A percentile compares a stretch with the other conserved stretches of the same genome.
Evolutionary conservation across 2,113 vertebrate genomes (phyloP).

Genomic region (Scytalopus superciliaris): DNA sequence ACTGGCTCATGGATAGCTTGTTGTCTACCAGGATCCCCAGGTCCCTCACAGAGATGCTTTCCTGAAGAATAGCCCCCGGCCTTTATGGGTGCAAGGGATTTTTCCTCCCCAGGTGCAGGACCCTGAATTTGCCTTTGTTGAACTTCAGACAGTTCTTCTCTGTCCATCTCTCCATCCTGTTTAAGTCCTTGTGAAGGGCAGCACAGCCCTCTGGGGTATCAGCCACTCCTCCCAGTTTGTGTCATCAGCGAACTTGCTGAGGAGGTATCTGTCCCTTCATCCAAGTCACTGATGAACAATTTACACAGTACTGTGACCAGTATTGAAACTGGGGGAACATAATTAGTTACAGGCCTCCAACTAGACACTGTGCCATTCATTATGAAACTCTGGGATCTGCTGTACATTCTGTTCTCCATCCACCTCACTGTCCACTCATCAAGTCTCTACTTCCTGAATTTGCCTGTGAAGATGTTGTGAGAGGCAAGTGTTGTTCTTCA

Average conservation of each 20-base stretch:
- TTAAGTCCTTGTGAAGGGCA: rapidly evolving
- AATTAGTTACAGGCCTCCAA: background rate
- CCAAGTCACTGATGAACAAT: background rate
- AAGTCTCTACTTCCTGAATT: background rate
- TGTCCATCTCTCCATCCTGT: background rate
- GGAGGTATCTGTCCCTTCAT: rapidly evolving
- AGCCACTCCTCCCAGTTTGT: background rate
- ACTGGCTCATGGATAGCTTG: background rate
- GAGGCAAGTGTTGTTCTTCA: background rate
- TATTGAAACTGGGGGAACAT: background rate
- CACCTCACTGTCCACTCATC: background rate
- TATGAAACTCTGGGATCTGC: rapidly evolving
- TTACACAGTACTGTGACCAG: background rate
- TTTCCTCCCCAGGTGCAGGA: background rate
- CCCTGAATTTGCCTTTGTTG: background rate
- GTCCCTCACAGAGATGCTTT: background rate
- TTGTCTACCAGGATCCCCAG: background rate
- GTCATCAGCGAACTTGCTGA: background rate
- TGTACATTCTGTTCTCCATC: background rate
- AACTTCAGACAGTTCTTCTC: rapidly evolving
- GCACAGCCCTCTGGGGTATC: rapidly evolving
- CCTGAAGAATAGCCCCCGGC: background rate
- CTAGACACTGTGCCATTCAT: background rate
- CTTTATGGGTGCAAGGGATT: rapidly evolving
- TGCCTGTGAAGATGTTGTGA: background rate